These are phyloP conservation scores for Cheilosia variabilis DNA, from an alignment of 2,888 invertebrate genomes.

Conservation along the genomic window DNA sequence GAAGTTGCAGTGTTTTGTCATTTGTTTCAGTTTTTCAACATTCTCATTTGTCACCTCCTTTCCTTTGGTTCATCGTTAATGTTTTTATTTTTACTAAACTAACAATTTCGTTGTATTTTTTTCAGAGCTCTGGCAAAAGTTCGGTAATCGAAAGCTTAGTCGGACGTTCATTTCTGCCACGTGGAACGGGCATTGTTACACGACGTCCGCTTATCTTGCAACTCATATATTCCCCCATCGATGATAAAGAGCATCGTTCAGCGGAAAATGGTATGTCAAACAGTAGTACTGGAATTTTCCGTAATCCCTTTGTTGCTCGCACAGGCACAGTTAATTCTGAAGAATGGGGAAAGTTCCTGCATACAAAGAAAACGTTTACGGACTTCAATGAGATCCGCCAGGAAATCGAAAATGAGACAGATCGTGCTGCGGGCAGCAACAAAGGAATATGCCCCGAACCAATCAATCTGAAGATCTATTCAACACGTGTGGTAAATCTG, in stretches of 20 bases:
- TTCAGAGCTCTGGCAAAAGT: slow-evolving; percentile 99
- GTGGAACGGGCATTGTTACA: slow-evolving; percentile 99
- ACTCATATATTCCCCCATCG: slow-evolving; percentile 94
- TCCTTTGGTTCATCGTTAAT: slow-evolving; percentile 76
- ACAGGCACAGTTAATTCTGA: slow-evolving; percentile 92
- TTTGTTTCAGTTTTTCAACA: background rate
- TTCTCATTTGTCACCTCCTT: background rate
- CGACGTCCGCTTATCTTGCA: slow-evolving; percentile 97
- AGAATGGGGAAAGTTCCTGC: slow-evolving; percentile 98
- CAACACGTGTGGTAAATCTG: slow-evolving; percentile 96
- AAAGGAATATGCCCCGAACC: slow-evolving; percentile 98
- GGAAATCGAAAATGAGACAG: slow-evolving; percentile 98
- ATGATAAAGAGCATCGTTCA: slow-evolving; percentile 93
- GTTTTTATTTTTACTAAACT: background rate
- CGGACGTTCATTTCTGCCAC: slow-evolving; percentile 97
- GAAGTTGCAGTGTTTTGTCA: too few relatives aligned
- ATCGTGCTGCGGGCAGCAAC: slow-evolving; percentile 96
- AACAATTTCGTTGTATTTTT: slow-evolving; percentile 77
- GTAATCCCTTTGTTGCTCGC: slow-evolving; percentile 75
- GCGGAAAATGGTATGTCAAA: slow-evolving; percentile 91
- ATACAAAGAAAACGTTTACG: slow-evolving; percentile 94
- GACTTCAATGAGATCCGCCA: slow-evolving; percentile 95
- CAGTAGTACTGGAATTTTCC: slow-evolving; percentile 57
- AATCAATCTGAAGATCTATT: slow-evolving; percentile 98
- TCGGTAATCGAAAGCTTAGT: slow-evolving; percentile 99